A percentile compares a stretch with the other conserved stretches of the same genome.
phyloP scores from a whole-genome alignment of 2,113 vertebrate genomes.

The Hemibagrus wyckioides region DNA sequence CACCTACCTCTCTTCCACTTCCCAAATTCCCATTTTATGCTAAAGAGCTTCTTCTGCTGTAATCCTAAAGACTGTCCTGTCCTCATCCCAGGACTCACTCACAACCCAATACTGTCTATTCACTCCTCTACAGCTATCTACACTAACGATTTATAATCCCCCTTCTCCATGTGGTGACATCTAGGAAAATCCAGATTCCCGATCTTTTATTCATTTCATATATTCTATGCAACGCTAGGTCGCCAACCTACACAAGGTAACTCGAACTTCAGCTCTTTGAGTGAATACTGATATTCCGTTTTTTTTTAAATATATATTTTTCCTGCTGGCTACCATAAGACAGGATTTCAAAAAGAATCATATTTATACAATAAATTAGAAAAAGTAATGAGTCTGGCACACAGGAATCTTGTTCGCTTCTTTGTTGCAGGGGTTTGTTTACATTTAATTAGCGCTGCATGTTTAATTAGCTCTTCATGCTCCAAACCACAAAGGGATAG shows the following conservation, averaged over 20 bases:
- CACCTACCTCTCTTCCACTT: neutral
- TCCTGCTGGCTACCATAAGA: too few relatives aligned
- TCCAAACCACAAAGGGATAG: neutral
- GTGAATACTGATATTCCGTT: too few relatives aligned
- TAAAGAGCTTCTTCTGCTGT: too few relatives aligned
- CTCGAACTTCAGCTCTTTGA: too few relatives aligned
- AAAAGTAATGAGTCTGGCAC: too few relatives aligned
- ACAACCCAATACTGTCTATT: neutral
- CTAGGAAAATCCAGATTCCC: neutral
- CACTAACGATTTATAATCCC: neutral
- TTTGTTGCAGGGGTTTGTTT: neutral
- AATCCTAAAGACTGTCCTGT: too few relatives aligned
- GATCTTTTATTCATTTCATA: too few relatives aligned
- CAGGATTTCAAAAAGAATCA: too few relatives aligned
- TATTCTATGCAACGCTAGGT: too few relatives aligned
- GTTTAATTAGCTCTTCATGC: neutral
- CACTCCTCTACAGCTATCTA: neutral
- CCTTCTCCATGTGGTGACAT: neutral
- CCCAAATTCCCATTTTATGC: neutral
- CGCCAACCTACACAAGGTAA: too few relatives aligned
- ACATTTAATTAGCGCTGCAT: neutral
- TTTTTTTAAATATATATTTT: too few relatives aligned
- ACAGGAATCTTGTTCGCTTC: fast-evolving
- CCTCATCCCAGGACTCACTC: neutral
- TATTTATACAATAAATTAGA: too few relatives aligned